phyloP scores from a whole-genome alignment of 2,113 vertebrate species.

The Mesoclemmys tuberculata region DNA sequence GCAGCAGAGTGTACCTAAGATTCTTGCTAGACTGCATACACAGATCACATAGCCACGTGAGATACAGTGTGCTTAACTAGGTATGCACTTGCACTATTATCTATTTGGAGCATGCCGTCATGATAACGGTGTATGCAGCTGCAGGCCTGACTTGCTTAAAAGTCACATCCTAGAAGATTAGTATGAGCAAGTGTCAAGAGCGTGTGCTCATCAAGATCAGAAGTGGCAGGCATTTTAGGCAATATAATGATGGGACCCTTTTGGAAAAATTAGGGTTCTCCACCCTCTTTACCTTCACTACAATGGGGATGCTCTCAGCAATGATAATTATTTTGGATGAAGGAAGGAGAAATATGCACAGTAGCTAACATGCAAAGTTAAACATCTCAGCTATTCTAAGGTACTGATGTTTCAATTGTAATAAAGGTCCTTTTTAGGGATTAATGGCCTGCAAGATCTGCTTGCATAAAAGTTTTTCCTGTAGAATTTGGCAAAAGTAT shows the following conservation, averaged over 20 bases:
- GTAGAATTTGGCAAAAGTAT: neutral
- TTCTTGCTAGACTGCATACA: neutral
- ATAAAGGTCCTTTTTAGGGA: neutral
- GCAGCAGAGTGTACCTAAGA: too few species aligned
- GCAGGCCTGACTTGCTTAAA: neutral
- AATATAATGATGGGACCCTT: neutral
- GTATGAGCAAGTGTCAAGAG: neutral
- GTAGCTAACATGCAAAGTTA: neutral
- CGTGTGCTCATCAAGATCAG: neutral
- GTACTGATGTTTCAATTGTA: neutral
- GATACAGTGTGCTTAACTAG: neutral
- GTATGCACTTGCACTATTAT: neutral
- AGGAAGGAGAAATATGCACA: neutral
- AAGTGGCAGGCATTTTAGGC: neutral
- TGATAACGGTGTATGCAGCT: neutral
- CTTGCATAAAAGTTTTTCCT: neutral
- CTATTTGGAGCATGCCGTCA: neutral
- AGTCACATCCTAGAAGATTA: neutral
- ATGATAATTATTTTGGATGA: neutral
- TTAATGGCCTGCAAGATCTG: neutral
- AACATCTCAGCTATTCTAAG: neutral
- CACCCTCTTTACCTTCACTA: neutral
- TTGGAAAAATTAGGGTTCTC: neutral
- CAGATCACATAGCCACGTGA: rapidly evolving
- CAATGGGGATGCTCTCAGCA: neutral